Conservation (phyloP, 23 tunicate species). For the Corella eumyota region DNA sequence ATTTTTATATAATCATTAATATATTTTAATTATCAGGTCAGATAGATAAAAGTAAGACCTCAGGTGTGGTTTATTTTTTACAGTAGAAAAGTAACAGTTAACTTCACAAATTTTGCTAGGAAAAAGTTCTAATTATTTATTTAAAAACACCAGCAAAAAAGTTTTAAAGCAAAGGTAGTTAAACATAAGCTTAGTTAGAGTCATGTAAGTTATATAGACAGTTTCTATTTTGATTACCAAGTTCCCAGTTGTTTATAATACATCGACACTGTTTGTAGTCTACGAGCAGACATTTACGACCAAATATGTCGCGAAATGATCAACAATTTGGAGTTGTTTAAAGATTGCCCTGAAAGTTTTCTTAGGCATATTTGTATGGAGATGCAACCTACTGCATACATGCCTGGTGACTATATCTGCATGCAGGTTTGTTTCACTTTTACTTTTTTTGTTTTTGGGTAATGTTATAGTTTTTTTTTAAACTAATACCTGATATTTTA, state of each 20-base stretch:
- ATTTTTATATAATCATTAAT: neutral
- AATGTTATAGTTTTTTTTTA: neutral
- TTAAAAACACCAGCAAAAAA: no score
- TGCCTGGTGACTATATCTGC: constrained; percentile 90
- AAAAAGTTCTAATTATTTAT: no score
- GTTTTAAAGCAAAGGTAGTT: no score
- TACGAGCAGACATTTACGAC: constrained; percentile 64
- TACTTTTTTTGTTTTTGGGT: no score
- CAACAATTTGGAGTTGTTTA: constrained; percentile 41
- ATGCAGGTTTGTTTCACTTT: constrained; percentile 38
- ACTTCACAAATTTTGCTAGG: no score
- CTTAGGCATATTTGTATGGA: constrained; percentile 73
- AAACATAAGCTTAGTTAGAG: no score
- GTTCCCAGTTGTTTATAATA: neutral
- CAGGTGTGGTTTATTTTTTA: no score
- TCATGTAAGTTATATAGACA: no score
- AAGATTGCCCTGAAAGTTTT: constrained; percentile 73
- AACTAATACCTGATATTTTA: neutral
- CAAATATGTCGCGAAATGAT: constrained; percentile 65
- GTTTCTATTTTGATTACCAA: no score
- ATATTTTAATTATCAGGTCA: no score
- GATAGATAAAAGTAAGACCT: no score
- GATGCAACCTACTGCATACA: constrained; percentile 58
- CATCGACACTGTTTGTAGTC: constrained; percentile 10
- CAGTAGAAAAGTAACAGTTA: no score